Conservation (phyloP, 2,797 vertebrate genomes). For the Arnoldichthys spilopterus region DNA sequence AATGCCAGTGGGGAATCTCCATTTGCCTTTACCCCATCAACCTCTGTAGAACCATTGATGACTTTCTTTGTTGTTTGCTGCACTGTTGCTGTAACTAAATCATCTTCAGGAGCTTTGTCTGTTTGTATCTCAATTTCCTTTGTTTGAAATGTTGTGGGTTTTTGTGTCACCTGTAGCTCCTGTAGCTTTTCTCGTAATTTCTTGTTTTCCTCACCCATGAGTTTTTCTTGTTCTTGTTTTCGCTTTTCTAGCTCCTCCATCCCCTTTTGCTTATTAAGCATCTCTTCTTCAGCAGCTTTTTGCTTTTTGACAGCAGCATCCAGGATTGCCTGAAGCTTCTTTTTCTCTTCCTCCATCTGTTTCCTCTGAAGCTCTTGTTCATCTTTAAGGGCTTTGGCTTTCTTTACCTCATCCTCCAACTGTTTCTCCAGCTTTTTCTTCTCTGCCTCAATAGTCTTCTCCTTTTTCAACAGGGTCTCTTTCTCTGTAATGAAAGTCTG, state of each 20-base stretch:
- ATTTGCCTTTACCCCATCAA: slow-evolving; percentile 67
- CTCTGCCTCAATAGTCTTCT: slow-evolving; percentile 89
- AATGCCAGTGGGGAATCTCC: slow-evolving; percentile 78
- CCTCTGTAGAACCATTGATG: slow-evolving; percentile 78
- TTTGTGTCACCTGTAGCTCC: slow-evolving; percentile 81
- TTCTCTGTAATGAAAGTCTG: slow-evolving; percentile 89
- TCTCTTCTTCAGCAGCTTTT: slow-evolving; percentile 85
- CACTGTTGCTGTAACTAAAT: slow-evolving; percentile 64
- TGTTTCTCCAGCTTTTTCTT: slow-evolving; percentile 90
- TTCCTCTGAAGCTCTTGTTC: slow-evolving; percentile 86
- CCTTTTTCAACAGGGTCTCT: slow-evolving; percentile 86
- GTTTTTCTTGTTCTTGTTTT: slow-evolving; percentile 86
- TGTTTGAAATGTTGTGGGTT: slow-evolving; percentile 73
- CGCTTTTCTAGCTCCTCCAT: slow-evolving; percentile 86
- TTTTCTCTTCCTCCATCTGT: slow-evolving; percentile 89
- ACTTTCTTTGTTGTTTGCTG: slow-evolving; percentile 73
- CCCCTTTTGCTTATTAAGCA: slow-evolving; percentile 88
- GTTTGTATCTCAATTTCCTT: slow-evolving; percentile 87
- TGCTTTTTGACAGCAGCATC: slow-evolving; percentile 88
- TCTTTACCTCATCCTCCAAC: slow-evolving; percentile 87
- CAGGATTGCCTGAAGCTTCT: slow-evolving; percentile 83
- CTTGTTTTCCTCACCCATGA: slow-evolving; percentile 90
- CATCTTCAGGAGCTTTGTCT: slow-evolving; percentile 72
- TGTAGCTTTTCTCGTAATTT: slow-evolving; percentile 88
- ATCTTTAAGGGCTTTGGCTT: slow-evolving; percentile 84